Percentiles rank a stretch among this genome's conserved stretches.
phyloP scores from a whole-genome alignment of 2,797 vertebrate genomes.

The Arrhamphus sclerolepis region DNA sequence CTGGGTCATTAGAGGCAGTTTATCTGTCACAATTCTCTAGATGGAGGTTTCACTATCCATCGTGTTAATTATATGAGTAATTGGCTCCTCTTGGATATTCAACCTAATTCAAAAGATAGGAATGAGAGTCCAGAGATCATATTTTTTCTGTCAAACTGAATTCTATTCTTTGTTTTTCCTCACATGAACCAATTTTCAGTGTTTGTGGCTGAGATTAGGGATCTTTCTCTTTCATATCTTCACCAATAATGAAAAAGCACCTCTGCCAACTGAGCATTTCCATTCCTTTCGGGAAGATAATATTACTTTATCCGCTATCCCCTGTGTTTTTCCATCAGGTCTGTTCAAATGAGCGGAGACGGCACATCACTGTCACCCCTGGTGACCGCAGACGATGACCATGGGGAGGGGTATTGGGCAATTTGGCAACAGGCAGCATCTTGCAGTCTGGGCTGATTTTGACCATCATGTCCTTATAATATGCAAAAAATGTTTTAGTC shows the following conservation, averaged over 20 bases:
- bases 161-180: neutral
- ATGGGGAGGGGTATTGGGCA: neutral
- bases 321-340: conserved; percentile 30
- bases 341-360: conserved; percentile 17
- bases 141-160: neutral
- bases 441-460: conserved; percentile 31
- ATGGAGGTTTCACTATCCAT: conserved; percentile 49
- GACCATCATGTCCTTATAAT: conserved; percentile 19
- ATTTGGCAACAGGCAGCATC: neutral
- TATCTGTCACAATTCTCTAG: conserved; percentile 57
- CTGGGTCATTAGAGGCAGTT: conserved; percentile 62
- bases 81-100: conserved; percentile 47
- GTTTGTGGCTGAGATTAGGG: too few species aligned
- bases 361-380: neutral
- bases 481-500: conserved; percentile 39
- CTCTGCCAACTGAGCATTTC: conserved; percentile 10
- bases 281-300: conserved; percentile 6
- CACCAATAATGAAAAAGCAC: neutral
- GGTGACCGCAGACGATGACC: neutral
- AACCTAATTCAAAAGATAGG: conserved; percentile 12
- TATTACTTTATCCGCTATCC: conserved; percentile 16
- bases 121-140: conserved; percentile 4
- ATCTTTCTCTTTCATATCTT: neutral
- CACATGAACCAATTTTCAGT: neutral
- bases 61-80: conserved; percentile 72